A percentile compares a stretch with the other conserved stretches of the same genome.
These are phyloP conservation scores for Dolomedes plantarius DNA, from an alignment of 2,888 invertebrate genomes.

Conservation along the genomic window DNA sequence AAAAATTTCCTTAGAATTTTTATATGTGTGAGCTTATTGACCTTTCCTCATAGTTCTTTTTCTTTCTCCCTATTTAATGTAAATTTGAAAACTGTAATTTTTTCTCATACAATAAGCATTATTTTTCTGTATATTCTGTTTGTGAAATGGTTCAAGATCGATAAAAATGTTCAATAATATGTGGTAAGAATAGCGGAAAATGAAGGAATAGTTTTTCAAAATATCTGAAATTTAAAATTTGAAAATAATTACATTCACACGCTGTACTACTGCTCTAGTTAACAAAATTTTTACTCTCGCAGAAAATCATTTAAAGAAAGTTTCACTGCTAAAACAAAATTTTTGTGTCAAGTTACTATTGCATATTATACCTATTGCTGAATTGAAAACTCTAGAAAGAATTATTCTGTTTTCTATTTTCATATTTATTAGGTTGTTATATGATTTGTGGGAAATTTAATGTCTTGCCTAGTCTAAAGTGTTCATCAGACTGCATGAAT, in stretches of 20 bases:
- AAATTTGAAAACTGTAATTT: too few species aligned
- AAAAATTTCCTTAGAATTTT: too few species aligned
- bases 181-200: too few species aligned
- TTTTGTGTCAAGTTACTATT: conserved; percentile 11
- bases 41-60: too few species aligned
- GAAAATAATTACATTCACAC: background rate
- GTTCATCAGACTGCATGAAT: conserved; percentile 21
- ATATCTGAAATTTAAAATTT: background rate
- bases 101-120: too few species aligned
- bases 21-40: too few species aligned
- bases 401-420: background rate
- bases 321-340: conserved; percentile 11
- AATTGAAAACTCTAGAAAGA: background rate
- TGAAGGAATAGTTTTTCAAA: too few species aligned
- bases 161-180: too few species aligned
- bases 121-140: too few species aligned
- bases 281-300: background rate
- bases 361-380: background rate
- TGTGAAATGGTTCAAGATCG: too few species aligned
- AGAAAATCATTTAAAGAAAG: conserved; percentile 1
- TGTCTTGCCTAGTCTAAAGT: conserved; percentile 41
- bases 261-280: background rate
- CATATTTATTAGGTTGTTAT: conserved; percentile 6
- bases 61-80: too few species aligned
- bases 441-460: conserved; percentile 22